A percentile compares a stretch with the other conserved stretches of the same genome.
These are phyloP conservation scores for Chaetodon auriga DNA, from an alignment of 2,113 vertebrate genomes.

Conservation along the genomic window DNA sequence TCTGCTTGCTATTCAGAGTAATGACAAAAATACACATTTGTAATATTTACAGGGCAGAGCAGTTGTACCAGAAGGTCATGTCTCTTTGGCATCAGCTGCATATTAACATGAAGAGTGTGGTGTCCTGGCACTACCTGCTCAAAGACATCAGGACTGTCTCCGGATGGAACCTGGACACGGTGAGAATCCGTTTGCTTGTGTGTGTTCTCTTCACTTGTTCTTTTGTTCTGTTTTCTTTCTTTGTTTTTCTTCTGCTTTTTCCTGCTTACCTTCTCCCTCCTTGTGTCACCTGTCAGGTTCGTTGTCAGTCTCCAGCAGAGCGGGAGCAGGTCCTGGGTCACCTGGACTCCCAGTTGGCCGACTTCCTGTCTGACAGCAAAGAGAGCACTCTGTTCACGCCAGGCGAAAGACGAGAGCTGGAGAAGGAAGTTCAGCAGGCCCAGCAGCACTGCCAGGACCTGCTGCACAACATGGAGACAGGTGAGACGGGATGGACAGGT, in stretches of 20 bases:
- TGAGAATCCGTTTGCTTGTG: slow-evolving; percentile 61
- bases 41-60: slow-evolving; percentile 87
- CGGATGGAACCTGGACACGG: slow-evolving; percentile 92
- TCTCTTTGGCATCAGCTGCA: slow-evolving; percentile 97
- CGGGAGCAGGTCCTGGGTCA: slow-evolving; percentile 89
- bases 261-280: not conserved
- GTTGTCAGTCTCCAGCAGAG: slow-evolving; percentile 86
- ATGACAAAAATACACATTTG: too few relatives aligned
- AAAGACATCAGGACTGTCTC: slow-evolving; percentile 91
- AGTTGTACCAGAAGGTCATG: slow-evolving; percentile 99
- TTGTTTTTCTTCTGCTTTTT: not conserved
- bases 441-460: slow-evolving; percentile 90
- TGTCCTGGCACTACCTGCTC: slow-evolving; percentile 95
- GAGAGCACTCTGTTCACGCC: slow-evolving; percentile 92
- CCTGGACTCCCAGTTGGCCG: slow-evolving; percentile 89
- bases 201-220: too few relatives aligned
- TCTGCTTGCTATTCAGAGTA: too few relatives aligned
- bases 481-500: slow-evolving; percentile 72
- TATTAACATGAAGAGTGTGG: slow-evolving; percentile 96
- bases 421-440: slow-evolving; percentile 89
- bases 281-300: slow-evolving; percentile 81
- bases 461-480: slow-evolving; percentile 92
- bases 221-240: not conserved
- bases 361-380: slow-evolving; percentile 93
- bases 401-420: slow-evolving; percentile 87